Evolutionary conservation across 2,113 vertebrate species (phyloP).

Genomic region (Recurvirostra avosetta): DNA sequence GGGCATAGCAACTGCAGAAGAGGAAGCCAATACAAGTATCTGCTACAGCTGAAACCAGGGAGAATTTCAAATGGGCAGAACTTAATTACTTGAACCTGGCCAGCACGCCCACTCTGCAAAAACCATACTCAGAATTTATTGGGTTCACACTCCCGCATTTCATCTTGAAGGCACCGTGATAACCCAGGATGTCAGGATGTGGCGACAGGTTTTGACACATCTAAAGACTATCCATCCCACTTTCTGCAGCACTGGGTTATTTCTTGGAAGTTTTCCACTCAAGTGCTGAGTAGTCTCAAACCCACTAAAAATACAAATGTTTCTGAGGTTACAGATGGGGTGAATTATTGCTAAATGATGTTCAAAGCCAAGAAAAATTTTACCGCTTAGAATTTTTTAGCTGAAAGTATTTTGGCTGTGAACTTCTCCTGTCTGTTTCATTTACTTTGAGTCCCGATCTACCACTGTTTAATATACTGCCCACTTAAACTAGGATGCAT

Average conservation of each 20-base stretch:
- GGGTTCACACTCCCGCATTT: neutral
- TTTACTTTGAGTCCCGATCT: neutral
- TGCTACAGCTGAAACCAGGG: neutral
- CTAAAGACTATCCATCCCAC: neutral
- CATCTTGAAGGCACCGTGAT: neutral
- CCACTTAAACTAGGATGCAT: neutral
- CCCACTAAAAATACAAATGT: neutral
- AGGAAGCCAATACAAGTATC: neutral
- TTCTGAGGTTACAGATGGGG: neutral
- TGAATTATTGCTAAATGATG: neutral
- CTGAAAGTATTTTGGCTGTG: neutral
- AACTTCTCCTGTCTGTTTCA: neutral
- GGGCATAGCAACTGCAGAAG: neutral
- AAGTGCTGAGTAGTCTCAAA: neutral
- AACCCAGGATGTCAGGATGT: neutral
- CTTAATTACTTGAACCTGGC: neutral
- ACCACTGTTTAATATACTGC: neutral
- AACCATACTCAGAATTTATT: neutral
- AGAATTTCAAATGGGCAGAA: neutral
- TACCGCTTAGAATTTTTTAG: neutral
- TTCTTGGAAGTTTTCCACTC: neutral
- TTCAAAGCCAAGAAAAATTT: conserved; percentile 1
- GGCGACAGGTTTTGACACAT: neutral
- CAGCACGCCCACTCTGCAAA: neutral
- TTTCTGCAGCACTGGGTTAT: neutral